Evolutionary conservation across 2,797 vertebrate species (phyloP).

Genomic region (Urophycis tenuis): DNA sequence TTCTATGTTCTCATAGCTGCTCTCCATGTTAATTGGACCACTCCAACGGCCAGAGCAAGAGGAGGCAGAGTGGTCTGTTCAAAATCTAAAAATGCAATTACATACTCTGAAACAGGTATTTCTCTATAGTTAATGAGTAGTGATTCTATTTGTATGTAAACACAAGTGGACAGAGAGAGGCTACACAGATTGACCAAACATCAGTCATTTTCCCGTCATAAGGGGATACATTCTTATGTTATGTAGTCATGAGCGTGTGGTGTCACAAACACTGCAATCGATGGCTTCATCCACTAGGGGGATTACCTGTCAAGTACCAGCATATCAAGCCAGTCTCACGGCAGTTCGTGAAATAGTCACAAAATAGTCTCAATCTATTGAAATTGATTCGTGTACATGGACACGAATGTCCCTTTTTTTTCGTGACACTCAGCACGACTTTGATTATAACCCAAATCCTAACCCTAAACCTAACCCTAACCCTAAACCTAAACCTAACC

Average conservation of each 20-base stretch:
- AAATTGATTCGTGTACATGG: too few species aligned
- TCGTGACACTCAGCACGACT: too few species aligned
- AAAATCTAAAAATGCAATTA: neutral
- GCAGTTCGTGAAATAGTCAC: too few species aligned
- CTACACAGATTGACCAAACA: neutral
- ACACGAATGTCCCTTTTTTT: too few species aligned
- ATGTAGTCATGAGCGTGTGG: too few species aligned
- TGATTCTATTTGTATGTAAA: neutral
- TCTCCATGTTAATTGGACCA: neutral
- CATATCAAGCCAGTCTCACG: too few species aligned
- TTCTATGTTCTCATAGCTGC: slow-evolving; percentile 24
- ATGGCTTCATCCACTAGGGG: neutral
- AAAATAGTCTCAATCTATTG: too few species aligned
- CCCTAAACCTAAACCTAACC: too few species aligned
- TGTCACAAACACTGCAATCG: neutral
- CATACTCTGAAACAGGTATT: neutral
- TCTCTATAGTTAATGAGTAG: neutral
- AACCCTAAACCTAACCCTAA: too few species aligned
- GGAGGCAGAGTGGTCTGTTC: neutral
- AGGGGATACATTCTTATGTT: neutral
- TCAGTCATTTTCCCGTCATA: neutral
- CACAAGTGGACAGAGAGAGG: neutral
- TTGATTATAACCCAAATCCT: too few species aligned
- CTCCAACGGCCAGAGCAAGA: neutral
- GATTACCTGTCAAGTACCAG: neutral